phyloP scores from a whole-genome alignment of 2,113 vertebrate species.

The Aptenodytes forsteri region DNA sequence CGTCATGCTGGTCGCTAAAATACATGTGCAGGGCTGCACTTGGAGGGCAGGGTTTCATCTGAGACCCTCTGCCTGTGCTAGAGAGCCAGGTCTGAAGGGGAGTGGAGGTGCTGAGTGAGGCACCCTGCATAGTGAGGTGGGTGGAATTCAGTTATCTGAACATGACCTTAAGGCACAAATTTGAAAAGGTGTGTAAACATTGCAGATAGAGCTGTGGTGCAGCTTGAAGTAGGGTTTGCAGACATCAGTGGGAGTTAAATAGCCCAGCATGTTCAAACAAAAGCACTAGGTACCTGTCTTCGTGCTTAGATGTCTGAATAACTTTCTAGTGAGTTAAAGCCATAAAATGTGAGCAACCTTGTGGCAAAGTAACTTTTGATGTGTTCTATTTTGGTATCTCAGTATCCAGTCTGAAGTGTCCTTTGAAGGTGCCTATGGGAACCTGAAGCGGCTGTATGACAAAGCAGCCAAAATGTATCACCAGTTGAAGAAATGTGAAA shows the following conservation, averaged over 20 bases:
- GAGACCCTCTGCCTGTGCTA: neutral
- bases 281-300: neutral
- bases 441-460: constrained; percentile 93
- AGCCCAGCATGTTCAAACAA: neutral
- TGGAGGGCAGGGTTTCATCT: neutral
- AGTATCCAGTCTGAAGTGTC: constrained; percentile 97
- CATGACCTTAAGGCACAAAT: neutral
- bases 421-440: constrained; percentile 94
- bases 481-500: constrained; percentile 92
- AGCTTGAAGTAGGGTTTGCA: neutral
- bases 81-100: neutral
- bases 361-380: neutral
- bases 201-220: neutral
- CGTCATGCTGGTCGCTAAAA: accelerated
- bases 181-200: neutral
- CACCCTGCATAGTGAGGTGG: too few relatives aligned
- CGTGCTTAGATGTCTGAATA: accelerated
- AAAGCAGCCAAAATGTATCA: constrained; percentile 97
- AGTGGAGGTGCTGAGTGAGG: neutral
- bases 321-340: neutral
- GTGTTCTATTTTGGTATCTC: neutral
- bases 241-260: neutral
- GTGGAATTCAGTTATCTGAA: neutral
- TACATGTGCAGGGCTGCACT: neutral
- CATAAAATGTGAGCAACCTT: neutral